Conservation (phyloP, 1,140 invertebrate genomes). For the Macrotrachela quadricornifera region DNA sequence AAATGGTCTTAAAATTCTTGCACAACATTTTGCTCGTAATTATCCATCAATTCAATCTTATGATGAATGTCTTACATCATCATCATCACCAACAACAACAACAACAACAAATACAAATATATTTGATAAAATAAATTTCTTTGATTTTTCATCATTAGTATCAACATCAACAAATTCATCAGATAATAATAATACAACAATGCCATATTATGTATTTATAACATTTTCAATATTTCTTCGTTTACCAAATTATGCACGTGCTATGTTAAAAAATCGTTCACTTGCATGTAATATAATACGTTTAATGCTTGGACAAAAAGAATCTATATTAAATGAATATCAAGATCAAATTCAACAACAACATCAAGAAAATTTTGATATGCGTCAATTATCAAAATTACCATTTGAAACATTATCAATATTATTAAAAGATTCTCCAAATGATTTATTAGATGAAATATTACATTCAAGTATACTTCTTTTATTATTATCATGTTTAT, state of each 20-base stretch:
- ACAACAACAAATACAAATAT: slow-evolving; percentile 8
- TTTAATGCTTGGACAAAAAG: slow-evolving; percentile 22
- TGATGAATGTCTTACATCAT: not conserved
- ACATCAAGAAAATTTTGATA: too few species aligned
- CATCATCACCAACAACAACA: slow-evolving; percentile 9
- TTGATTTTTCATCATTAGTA: slow-evolving; percentile 2
- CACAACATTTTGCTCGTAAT: too few species aligned
- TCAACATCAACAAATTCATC: not conserved
- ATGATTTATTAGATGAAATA: too few species aligned
- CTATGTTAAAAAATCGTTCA: slow-evolving; percentile 54
- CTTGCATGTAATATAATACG: slow-evolving; percentile 60
- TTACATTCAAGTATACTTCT: slow-evolving; percentile 48
- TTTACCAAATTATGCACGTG: slow-evolving; percentile 65
- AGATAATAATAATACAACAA: slow-evolving; percentile 21
- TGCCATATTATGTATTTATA: slow-evolving; percentile 65
- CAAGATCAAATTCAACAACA: too few species aligned
- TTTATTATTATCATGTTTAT: slow-evolving; percentile 58
- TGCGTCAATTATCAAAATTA: too few species aligned
- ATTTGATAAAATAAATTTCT: not conserved
- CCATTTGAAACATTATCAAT: too few species aligned
- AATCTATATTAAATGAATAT: too few species aligned
- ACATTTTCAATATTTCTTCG: slow-evolving; percentile 67
- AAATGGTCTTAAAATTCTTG: too few species aligned
- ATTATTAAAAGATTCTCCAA: too few species aligned
- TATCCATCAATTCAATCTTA: too few species aligned